Conservation (phyloP, 2,113 vertebrate species). For the Etheostoma spectabile region DNA sequence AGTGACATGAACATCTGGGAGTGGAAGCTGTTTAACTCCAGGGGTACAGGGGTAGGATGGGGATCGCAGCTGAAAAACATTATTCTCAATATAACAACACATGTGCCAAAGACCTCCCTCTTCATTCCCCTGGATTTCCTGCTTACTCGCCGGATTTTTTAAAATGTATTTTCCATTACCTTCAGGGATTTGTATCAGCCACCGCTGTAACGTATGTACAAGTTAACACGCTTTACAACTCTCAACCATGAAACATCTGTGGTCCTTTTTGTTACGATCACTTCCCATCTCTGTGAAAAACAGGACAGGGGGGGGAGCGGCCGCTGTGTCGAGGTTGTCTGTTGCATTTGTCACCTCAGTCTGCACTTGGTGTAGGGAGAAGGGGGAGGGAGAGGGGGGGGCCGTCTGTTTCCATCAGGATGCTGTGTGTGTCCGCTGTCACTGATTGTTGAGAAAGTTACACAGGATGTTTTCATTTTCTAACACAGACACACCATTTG, state of each 20-base stretch:
- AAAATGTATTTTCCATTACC: neutral
- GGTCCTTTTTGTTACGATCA: neutral
- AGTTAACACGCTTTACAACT: neutral
- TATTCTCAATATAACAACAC: neutral
- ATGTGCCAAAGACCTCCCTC: neutral
- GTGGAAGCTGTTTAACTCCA: slow-evolving; percentile 10
- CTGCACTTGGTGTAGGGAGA: neutral
- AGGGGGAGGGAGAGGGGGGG: neutral
- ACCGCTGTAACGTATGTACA: neutral
- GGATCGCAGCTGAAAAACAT: slow-evolving; percentile 12
- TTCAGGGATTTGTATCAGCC: neutral
- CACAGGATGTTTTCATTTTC: slow-evolving; percentile 12
- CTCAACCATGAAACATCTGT: neutral
- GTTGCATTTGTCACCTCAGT: slow-evolving; percentile 39
- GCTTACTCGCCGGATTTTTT: neutral
- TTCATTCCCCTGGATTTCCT: neutral
- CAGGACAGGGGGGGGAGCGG: neutral
- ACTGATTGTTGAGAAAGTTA: slow-evolving; percentile 8
- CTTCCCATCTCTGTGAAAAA: neutral
- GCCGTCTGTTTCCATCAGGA: slow-evolving; percentile 27
- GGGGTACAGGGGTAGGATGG: slow-evolving; percentile 52
- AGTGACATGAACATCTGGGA: slow-evolving; percentile 39
- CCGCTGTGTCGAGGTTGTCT: slow-evolving; percentile 13
- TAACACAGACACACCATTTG: neutral
- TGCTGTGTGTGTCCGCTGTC: slow-evolving; percentile 24